Evolutionary conservation across 2,888 invertebrate genomes (phyloP), one percentile per base, ranked within the genome.

Genomic region (Villa cingulata): DNA sequence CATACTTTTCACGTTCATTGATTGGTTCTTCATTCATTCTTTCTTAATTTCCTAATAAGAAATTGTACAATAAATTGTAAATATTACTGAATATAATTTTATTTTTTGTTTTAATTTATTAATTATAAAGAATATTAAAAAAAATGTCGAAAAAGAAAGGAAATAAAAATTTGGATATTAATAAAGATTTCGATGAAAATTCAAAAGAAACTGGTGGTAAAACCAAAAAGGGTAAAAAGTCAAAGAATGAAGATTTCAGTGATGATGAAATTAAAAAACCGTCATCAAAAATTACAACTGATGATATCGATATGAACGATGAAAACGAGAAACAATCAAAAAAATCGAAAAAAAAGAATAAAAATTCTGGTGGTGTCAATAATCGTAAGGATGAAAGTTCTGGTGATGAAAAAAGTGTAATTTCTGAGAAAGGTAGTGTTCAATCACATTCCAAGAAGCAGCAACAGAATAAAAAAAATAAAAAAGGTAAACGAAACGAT

Each of bases 141-240:
- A 60, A 55, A 49, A 79, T 78, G 78, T 78, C 78, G 9, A 78
- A 78, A 61, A 77, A 74, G 63, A 73, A 71, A 52, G 74, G 73
- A 53, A 78, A 76, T 58, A 79, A 78, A 59, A 75, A 72, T 56
- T 71, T 72, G 59, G 73, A 74, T 52, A 58, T 74, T 1, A 75
- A 75, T 40, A 74, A 75, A 20, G 75, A 75, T 45, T 65, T 74
- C 41, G 74, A 74, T 44, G 62, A 61, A 54, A 68, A 70, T 20
- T 48, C 55, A 54, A 57, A 58, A 51, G 65, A 65, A 48, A 54
- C 54, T 15, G 58, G 58, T 36, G n/a, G n/a, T n/a, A n/a, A n/a
- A n/a, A 63, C 66, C 69, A 55, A 54, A 37, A 48, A 46, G 37
- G 71, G 71, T 58, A 74, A 73, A 61, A 73, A 73, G 59, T 68